Conservation (phyloP, 1,140 invertebrate genomes). For the Pseudomyrmex sp. region DNA sequence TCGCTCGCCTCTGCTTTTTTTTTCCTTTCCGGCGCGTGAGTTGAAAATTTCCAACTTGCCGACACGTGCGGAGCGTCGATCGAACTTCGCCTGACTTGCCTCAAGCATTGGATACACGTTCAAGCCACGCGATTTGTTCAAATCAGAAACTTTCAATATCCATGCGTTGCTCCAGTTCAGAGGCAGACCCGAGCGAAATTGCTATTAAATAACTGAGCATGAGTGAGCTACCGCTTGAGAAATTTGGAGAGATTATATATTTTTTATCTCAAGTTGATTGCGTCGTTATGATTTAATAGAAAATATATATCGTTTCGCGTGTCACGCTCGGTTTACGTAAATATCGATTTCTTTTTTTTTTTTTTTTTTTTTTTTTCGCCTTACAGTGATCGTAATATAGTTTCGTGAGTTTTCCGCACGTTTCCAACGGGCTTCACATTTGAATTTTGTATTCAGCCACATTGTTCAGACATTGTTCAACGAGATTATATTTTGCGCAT, state of each 20-base stretch:
- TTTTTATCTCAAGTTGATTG: slow-evolving; percentile 14
- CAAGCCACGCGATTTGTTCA: slow-evolving; percentile 62
- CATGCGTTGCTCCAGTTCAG: slow-evolving; percentile 45
- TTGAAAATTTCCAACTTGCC: slow-evolving; percentile 61
- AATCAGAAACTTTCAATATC: slow-evolving; percentile 66
- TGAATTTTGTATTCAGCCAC: slow-evolving; percentile 68
- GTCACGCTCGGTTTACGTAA: too few relatives aligned
- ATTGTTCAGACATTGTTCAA: slow-evolving; percentile 58
- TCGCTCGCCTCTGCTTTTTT: neutral
- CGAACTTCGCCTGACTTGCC: slow-evolving; percentile 59
- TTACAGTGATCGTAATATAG: slow-evolving; percentile 61
- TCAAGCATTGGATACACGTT: slow-evolving; percentile 58
- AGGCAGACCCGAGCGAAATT: slow-evolving; percentile 32
- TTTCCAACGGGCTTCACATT: slow-evolving; percentile 62
- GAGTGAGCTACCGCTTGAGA: slow-evolving; percentile 2
- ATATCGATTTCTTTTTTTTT: slow-evolving; percentile 11
- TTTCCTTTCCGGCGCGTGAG: slow-evolving; percentile 1
- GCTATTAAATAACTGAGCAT: slow-evolving; percentile 41
- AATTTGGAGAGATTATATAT: neutral
- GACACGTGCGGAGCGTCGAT: slow-evolving; percentile 54
- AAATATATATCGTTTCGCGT: too few relatives aligned
- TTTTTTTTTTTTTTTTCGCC: neutral
- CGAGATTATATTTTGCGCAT: slow-evolving; percentile 28
- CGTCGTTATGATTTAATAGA: neutral
- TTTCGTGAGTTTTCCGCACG: slow-evolving; percentile 57